Evolutionary conservation across 2,888 invertebrate species (phyloP).

Genomic region (Leptinotarsa juncta): DNA sequence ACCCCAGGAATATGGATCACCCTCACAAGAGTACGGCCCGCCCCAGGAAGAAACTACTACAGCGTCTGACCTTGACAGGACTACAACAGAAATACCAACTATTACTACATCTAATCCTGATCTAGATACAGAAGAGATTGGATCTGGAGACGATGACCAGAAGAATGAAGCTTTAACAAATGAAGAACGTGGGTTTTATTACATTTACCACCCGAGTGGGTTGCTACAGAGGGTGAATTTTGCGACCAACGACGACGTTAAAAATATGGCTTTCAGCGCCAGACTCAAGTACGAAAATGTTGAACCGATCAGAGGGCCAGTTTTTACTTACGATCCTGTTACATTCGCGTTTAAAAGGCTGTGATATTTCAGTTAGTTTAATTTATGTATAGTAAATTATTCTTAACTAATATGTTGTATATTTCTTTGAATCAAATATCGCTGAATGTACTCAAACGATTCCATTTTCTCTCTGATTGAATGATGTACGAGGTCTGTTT

Average conservation of each 20-base stretch:
- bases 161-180: constrained; percentile 15
- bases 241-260: constrained; percentile 67
- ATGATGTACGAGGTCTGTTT: too few relatives aligned
- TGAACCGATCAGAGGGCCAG: constrained; percentile 73
- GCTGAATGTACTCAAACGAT: too few relatives aligned
- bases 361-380: neutral
- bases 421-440: neutral
- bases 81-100: constrained; percentile 22
- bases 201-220: constrained; percentile 73
- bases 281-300: constrained; percentile 73
- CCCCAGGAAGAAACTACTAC: constrained; percentile 54
- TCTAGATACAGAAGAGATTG: constrained; percentile 36
- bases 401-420: neutral
- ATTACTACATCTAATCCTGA: constrained; percentile 35
- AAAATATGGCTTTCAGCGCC: constrained; percentile 75
- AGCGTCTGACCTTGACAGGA: constrained; percentile 42
- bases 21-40: constrained; percentile 38
- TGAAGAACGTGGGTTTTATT: constrained; percentile 71
- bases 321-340: constrained; percentile 68
- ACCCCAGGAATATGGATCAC: constrained; percentile 28
- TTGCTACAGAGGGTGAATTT: constrained; percentile 75
- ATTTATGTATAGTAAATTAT: constrained; percentile 2
- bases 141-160: constrained; percentile 16
- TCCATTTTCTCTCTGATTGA: too few relatives aligned
- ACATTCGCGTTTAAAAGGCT: constrained; percentile 26